A percentile compares a stretch with the other conserved stretches of the same genome.
phyloP scores from a whole-genome alignment of 2,888 invertebrate species.

The Callyntrura sp. region DNA sequence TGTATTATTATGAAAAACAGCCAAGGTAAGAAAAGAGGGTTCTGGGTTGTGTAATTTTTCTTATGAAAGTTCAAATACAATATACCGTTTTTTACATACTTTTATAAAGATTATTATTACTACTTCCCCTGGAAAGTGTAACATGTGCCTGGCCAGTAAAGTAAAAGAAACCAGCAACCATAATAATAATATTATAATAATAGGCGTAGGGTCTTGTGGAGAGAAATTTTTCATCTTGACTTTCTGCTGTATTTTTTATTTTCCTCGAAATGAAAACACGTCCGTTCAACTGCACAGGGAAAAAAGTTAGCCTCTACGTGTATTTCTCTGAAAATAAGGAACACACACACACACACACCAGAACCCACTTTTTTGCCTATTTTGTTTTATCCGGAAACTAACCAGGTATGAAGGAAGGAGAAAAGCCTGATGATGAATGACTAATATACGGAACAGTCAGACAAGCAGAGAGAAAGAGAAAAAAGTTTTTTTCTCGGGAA shows the following conservation, averaged over 20 bases:
- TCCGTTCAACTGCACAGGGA: too few relatives aligned
- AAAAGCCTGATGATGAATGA: constrained; percentile 12
- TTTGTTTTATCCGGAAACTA: background rate
- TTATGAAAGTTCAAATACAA: background rate
- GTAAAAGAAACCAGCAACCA: background rate
- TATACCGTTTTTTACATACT: background rate
- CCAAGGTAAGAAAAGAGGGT: background rate
- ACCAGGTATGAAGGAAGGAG: constrained; percentile 14
- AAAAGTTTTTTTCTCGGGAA: background rate
- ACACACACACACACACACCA: background rate
- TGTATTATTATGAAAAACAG: constrained; percentile 38
- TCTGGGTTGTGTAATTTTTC: background rate
- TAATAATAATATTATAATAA: too few relatives aligned
- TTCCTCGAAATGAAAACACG: background rate
- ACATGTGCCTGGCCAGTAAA: constrained; percentile 12
- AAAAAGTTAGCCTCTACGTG: background rate
- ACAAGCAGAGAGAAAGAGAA: background rate
- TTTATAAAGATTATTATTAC: background rate
- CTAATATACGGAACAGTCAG: constrained; percentile 49
- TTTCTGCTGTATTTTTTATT: constrained; percentile 7
- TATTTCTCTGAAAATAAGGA: background rate
- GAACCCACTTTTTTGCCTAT: background rate
- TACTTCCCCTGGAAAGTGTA: background rate
- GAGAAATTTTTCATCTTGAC: constrained; percentile 25
- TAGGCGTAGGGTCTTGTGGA: too few relatives aligned